These are phyloP conservation scores for Hydrozoanthus tunicans DNA, from an alignment of 64 coral and sea anemone genomes.

Conservation along the genomic window DNA sequence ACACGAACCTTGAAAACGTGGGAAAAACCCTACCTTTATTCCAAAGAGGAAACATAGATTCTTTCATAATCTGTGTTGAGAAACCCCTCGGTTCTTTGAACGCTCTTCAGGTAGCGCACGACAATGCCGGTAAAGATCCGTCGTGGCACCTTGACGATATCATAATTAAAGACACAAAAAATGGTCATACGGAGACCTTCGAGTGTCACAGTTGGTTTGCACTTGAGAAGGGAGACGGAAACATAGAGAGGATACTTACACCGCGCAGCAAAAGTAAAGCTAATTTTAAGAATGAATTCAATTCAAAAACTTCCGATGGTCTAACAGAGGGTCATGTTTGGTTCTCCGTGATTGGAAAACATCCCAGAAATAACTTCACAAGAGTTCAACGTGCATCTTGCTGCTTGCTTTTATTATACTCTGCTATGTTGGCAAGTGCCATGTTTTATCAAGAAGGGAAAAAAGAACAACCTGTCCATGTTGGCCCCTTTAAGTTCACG, in stretches of 20 bases:
- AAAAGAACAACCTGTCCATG: constrained; percentile 22
- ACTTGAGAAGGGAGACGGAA: constrained; percentile 39
- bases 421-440: constrained; percentile 52
- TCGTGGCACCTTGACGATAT: constrained; percentile 56
- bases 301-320: constrained; percentile 19
- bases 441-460: constrained; percentile 44
- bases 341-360: constrained; percentile 53
- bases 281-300: constrained; percentile 15
- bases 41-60: constrained; percentile 22
- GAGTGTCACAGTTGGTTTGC: constrained; percentile 46
- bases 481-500: constrained; percentile 54
- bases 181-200: constrained; percentile 14
- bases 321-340: constrained; percentile 53
- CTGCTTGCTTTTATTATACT: constrained; percentile 41
- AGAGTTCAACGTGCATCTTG: constrained; percentile 40
- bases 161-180: background rate
- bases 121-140: constrained; percentile 59
- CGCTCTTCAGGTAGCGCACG: constrained; percentile 39
- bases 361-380: constrained; percentile 34
- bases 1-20: background rate
- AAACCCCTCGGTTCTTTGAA: constrained; percentile 37
- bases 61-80: constrained; percentile 18
- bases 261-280: background rate
- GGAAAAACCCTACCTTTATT: background rate
- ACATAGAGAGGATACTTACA: constrained; percentile 35